phyloP scores from a whole-genome alignment of 2,888 invertebrate genomes.

The Psylliodes chrysocephalus region DNA sequence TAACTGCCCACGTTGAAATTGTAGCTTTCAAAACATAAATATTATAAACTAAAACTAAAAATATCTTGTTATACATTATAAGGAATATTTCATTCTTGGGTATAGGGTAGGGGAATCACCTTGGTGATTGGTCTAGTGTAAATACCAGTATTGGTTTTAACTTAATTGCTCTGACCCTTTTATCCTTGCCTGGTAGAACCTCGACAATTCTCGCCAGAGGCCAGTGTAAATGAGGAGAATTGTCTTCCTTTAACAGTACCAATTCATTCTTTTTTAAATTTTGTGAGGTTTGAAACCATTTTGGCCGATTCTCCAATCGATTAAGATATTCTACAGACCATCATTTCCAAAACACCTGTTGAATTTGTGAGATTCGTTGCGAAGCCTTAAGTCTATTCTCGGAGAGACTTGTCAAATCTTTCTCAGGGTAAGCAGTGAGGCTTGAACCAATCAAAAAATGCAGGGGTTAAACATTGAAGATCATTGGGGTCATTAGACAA shows the following conservation, averaged over 20 bases:
- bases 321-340: constrained; percentile 14
- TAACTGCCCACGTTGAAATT: too few species aligned
- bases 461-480: not conserved
- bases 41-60: too few species aligned
- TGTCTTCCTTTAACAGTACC: too few species aligned
- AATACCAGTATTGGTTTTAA: not conserved
- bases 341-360: constrained; percentile 10
- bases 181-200: constrained; percentile 6
- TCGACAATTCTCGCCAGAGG: not conserved
- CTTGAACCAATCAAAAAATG: not conserved
- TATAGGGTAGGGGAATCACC: not conserved
- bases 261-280: constrained; percentile 12
- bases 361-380: constrained; percentile 4
- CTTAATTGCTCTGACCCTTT: constrained; percentile 5
- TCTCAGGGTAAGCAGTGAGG: constrained; percentile 11
- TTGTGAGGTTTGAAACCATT: constrained; percentile 4
- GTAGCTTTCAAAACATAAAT: too few species aligned
- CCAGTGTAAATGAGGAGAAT: constrained; percentile 13
- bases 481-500: not conserved
- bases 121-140: constrained; percentile 11
- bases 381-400: constrained; percentile 8
- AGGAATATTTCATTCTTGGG: not conserved
- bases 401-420: not conserved
- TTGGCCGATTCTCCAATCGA: constrained; percentile 11
- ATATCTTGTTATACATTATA: too few species aligned